These are phyloP conservation scores for Buphagus erythrorhynchus DNA, from an alignment of 2,797 vertebrate genomes.

Conservation along the genomic window DNA sequence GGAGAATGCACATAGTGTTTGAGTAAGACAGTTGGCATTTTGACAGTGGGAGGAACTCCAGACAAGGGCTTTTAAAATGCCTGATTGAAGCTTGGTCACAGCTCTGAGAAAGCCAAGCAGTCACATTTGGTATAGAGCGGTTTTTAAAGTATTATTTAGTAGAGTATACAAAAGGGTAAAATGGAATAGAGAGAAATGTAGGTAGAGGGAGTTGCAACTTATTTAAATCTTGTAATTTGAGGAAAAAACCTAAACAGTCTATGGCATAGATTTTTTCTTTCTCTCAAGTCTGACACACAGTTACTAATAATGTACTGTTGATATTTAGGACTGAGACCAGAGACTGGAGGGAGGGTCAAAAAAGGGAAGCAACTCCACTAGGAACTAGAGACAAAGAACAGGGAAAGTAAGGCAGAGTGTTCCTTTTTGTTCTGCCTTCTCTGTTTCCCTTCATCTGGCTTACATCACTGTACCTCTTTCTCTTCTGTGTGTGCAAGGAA, in stretches of 20 bases:
- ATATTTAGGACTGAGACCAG: background rate
- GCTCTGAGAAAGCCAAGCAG: background rate
- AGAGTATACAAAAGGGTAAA: background rate
- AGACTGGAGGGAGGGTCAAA: background rate
- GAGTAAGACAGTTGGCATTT: background rate
- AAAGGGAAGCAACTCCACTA: background rate
- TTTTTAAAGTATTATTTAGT: background rate
- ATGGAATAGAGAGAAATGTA: background rate
- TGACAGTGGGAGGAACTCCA: background rate
- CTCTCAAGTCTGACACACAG: background rate
- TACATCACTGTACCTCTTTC: background rate
- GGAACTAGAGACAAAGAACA: background rate
- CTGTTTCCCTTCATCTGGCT: background rate
- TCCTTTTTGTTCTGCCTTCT: background rate
- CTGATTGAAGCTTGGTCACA: background rate
- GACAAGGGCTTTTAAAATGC: background rate
- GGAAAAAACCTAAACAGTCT: background rate
- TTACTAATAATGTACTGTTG: background rate
- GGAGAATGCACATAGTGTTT: background rate
- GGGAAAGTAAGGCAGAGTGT: background rate
- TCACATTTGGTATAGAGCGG: background rate
- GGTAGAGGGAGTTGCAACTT: background rate
- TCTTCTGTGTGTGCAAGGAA: background rate
- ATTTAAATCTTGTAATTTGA: background rate
- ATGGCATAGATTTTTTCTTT: background rate